Base-by-base conservation (phyloP, 2,113 vertebrate species). In the Heterotis niloticus region DNA sequence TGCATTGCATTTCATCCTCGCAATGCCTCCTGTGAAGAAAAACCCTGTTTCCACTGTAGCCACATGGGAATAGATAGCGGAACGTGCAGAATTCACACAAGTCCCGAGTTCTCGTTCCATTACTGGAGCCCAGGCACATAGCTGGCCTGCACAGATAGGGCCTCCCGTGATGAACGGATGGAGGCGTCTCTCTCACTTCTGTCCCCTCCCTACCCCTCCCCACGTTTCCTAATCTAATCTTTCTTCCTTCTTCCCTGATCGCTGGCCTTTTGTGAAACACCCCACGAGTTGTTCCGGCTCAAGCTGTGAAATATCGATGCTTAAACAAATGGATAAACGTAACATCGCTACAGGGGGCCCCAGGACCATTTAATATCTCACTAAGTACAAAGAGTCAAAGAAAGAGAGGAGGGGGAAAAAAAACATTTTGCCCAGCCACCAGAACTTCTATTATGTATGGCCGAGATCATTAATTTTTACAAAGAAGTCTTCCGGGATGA, bases 391-490 rank as follows among this genome's bases (percentile, higher is more conserved):
- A 92, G 87, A 86, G 82, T 77, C 44, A 73, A 80, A 69, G 34
- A 84, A 86, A 79, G 87, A 84, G 81, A 75, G 65, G 16, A 60
- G 59, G 81, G 70, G 75, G 64, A 70, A 86, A 72, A 60, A 74
- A 44, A 29, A 52, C 51, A 51, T 83, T 82, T 66, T 81, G 78
- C 80, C 78, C 1, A 72, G 78, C 87, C 85, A 83, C 78, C 79
- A 72, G 78, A 69, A 87, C 77, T 84, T 88, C 84, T 83, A 81
- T 86, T 89, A 91, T 88, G 83, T 85, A 90, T 91, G 83, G 84
- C 82, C 82, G 81, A 90, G 87, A 93, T 91, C 90, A 92, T 93
- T 93, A 89, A 91, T 92, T 91, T 89, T 82, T 90, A 86, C 86
- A 91, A 91, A 91, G 88, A 91, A 85, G 91, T 90, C 87, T 90